Base-by-base conservation (phyloP, 2,797 vertebrate genomes). In the Moxostoma hubbsi region DNA sequence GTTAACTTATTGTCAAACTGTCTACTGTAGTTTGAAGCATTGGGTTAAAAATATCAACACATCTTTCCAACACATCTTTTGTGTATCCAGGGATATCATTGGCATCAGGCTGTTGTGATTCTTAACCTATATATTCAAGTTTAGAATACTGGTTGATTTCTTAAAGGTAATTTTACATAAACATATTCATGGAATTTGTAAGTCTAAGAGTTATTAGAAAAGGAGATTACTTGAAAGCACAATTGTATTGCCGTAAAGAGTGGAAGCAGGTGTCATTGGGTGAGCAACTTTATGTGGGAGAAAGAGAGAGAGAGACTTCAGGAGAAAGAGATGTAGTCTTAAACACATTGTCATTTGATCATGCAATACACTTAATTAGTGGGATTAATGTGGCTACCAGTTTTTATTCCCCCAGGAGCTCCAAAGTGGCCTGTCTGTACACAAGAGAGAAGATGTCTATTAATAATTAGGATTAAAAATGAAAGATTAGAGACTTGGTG, bases 261-360 rank as follows among this genome's bases (percentile, higher is more conserved):
- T 88, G 82, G 84, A 81, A 85, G 80, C 85, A 90, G 88, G 88
- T 88, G 88, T 81, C 80, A 82, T 43, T 80, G 71, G 77, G 82
- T 83, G 84, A 84, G 53, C 36, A 54, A 13, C 5, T 15, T 36
- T 36, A 36, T 74, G 7, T 58, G 45, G 18, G 24, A 59, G 11
- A 49, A 58, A 46, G 9, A 24, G 7, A 59, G 15, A 18, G 43
- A 16, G n/a, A 15, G 81, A 83, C 36, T 36, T 36, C 36, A 36
- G 36, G 36, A 36, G 36, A 36, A 3, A 36, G 36, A 36, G 36
- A 36, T 36, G 36, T 36, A 36, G 4, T 36, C 36, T 36, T 36
- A 36, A 36, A 36, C 36, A 88, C 64, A 72, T 85, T 73, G 69
- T 69, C 62, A 78, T 81, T 77, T 80, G 62, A 70, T 80, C 59